These are phyloP conservation scores for Tolypeutes matacus DNA, from an alignment of 2,797 vertebrate species.

Conservation along the genomic window DNA sequence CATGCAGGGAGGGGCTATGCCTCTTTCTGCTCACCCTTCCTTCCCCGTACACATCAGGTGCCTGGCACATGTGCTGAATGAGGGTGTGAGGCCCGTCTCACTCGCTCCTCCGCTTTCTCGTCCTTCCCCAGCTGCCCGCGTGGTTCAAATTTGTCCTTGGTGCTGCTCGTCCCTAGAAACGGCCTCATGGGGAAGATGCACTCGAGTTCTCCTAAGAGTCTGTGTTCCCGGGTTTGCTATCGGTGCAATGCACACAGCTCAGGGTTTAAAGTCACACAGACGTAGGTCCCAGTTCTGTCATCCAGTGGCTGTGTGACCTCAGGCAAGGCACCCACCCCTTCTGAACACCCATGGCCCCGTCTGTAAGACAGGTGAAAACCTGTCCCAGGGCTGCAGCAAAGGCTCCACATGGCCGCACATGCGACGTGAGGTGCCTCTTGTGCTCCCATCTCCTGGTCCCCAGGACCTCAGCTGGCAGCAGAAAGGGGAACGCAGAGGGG, in stretches of 20 bases:
- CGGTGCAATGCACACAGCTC: background rate
- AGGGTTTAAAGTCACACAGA: background rate
- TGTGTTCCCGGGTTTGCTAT: background rate
- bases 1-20: background rate
- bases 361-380: background rate
- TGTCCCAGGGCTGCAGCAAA: background rate
- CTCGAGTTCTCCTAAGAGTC: background rate
- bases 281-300: background rate
- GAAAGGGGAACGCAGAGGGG: background rate
- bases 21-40: background rate
- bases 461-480: background rate
- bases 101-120: background rate
- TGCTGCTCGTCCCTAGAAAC: background rate
- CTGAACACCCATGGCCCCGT: background rate
- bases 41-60: background rate
- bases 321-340: background rate
- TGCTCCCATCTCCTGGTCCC: background rate
- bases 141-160: background rate
- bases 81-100: background rate
- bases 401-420: background rate
- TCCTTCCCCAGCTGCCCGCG: background rate
- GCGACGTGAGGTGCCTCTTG: rapidly evolving
- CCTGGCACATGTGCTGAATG: background rate
- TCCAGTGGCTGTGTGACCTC: background rate
- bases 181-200: background rate